phyloP scores from a whole-genome alignment of 2,888 invertebrate species.

The Athalia circularis region DNA sequence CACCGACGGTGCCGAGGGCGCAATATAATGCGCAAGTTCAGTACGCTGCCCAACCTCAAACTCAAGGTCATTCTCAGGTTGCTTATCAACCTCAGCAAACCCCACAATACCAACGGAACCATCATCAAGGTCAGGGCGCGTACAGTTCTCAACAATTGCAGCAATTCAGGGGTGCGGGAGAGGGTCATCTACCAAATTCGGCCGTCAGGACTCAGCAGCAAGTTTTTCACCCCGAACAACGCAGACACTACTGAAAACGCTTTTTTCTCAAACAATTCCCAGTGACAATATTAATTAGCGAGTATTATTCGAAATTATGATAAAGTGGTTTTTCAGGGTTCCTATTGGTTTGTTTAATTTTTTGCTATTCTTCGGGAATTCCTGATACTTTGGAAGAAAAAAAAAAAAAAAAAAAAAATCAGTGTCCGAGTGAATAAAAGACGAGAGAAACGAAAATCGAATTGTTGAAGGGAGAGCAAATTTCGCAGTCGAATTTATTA shows the following conservation, averaged over 20 bases:
- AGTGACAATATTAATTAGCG: too few species aligned
- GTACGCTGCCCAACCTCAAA: constrained; percentile 60
- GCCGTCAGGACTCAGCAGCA: constrained; percentile 40
- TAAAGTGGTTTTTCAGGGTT: too few species aligned
- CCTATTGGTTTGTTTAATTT: too few species aligned
- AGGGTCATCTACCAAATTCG: constrained; percentile 53
- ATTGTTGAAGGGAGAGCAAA: too few species aligned
- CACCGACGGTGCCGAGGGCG: constrained; percentile 41
- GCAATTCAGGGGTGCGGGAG: background rate
- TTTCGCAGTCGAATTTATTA: background rate
- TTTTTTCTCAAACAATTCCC: too few species aligned
- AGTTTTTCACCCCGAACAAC: constrained; percentile 29
- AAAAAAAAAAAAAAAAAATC: too few species aligned
- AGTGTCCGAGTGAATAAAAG: too few species aligned
- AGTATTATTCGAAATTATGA: too few species aligned
- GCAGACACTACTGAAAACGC: too few species aligned
- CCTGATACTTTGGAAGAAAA: too few species aligned
- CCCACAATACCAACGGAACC: constrained; percentile 50
- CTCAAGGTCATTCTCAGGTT: constrained; percentile 44
- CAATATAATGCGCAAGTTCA: constrained; percentile 65
- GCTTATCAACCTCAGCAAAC: constrained; percentile 41
- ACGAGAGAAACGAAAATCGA: too few species aligned
- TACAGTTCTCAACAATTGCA: constrained; percentile 46
- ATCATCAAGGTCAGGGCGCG: constrained; percentile 42
- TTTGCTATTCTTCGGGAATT: too few species aligned